A percentile compares a stretch with the other conserved stretches of the same genome.
These are phyloP conservation scores for Anseranas semipalmata DNA, from an alignment of 2,113 vertebrate genomes.

Conservation along the genomic window DNA sequence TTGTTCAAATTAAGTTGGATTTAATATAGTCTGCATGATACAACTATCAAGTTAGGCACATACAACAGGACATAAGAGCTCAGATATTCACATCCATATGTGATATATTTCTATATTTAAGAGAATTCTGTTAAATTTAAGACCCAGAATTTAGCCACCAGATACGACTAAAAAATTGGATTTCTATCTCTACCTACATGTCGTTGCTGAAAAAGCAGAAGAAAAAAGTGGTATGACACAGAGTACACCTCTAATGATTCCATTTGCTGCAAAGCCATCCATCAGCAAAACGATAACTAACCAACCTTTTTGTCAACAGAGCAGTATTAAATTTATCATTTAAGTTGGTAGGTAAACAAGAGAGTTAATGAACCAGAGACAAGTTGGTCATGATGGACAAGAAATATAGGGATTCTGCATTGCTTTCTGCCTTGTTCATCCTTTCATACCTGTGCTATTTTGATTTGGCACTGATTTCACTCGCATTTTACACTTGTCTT, in stretches of 20 bases:
- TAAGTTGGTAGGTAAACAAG: slow-evolving; percentile 34
- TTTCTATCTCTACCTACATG: background rate
- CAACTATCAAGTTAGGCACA: background rate
- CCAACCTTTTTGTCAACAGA: slow-evolving; percentile 44
- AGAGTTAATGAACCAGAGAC: slow-evolving; percentile 52
- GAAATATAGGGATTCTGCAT: slow-evolving; percentile 17
- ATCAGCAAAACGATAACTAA: slow-evolving; percentile 20
- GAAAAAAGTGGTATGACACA: background rate
- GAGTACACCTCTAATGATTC: slow-evolving; percentile 1
- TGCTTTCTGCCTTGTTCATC: background rate
- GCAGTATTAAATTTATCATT: slow-evolving; percentile 35
- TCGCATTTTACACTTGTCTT: slow-evolving; percentile 18
- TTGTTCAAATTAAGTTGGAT: background rate
- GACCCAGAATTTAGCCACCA: background rate
- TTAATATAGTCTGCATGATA: background rate
- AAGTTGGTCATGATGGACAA: background rate
- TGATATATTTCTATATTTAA: background rate
- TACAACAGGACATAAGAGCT: background rate
- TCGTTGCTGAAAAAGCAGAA: background rate
- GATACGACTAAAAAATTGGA: background rate
- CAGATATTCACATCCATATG: background rate
- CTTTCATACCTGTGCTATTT: background rate
- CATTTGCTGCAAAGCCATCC: slow-evolving; percentile 13
- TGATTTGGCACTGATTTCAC: slow-evolving; percentile 13
- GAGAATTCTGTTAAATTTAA: background rate